These are phyloP conservation scores for Ictalurus furcatus DNA, from an alignment of 2,113 vertebrate species.

Conservation along the genomic window DNA sequence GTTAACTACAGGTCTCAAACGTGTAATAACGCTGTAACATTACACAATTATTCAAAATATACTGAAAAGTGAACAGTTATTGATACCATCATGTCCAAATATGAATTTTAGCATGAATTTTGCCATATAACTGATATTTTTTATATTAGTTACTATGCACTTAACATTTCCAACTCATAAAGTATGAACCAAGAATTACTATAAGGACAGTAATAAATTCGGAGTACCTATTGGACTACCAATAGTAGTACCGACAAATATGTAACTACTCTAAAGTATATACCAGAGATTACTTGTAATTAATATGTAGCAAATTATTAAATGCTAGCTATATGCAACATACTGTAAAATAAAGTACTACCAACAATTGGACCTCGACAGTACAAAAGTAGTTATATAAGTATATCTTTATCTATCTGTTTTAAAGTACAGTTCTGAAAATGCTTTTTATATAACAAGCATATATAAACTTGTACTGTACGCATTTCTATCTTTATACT, in stretches of 20 bases:
- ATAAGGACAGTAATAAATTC: neutral
- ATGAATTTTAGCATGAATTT: too few species aligned
- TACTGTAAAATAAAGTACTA: neutral
- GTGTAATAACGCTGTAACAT: neutral
- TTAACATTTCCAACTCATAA: neutral
- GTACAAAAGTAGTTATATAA: too few species aligned
- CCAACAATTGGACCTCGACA: too few species aligned
- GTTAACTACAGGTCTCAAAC: neutral
- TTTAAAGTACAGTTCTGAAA: too few species aligned
- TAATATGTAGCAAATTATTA: neutral
- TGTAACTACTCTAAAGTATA: neutral
- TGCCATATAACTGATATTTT: too few species aligned
- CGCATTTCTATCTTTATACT: too few species aligned
- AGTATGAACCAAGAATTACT: neutral
- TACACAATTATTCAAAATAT: neutral
- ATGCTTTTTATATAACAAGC: too few species aligned
- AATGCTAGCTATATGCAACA: neutral
- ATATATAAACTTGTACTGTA: too few species aligned
- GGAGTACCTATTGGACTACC: neutral
- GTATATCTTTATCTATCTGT: too few species aligned
- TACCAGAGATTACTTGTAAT: neutral
- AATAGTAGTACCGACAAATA: too few species aligned
- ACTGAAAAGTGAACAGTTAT: too few species aligned
- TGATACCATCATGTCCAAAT: too few species aligned
- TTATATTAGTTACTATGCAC: neutral